These are phyloP conservation scores for Cosmia pyralina DNA, from an alignment of 2,888 invertebrate genomes.

Conservation along the genomic window DNA sequence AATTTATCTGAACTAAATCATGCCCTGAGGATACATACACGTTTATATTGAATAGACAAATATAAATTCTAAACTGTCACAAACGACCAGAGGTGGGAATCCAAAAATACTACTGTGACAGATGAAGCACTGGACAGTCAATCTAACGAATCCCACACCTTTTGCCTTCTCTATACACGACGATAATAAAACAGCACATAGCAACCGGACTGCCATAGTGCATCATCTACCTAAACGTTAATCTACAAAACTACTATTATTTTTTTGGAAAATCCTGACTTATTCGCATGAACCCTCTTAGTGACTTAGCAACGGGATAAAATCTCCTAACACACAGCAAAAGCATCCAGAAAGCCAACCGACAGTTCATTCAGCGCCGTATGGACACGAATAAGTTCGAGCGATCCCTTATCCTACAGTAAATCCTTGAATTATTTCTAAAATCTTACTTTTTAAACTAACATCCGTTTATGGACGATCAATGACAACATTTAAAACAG, in stretches of 20 bases:
- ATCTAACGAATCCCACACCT: conserved; percentile 17
- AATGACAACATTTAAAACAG: conserved; percentile 33
- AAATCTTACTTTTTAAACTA: conserved; percentile 35
- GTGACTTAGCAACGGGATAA: background rate
- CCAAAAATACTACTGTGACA: conserved; percentile 48
- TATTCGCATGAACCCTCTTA: conserved; percentile 20
- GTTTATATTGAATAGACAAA: conserved; percentile 17
- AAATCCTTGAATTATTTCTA: conserved; percentile 12
- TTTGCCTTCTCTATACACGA: conserved; percentile 3
- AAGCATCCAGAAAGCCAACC: background rate
- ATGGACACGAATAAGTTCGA: conserved; percentile 37
- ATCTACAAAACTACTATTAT: conserved; percentile 28
- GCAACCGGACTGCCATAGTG: conserved; percentile 25
- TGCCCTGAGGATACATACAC: conserved; percentile 16
- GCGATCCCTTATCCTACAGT: conserved; percentile 30
- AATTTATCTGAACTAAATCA: conserved; percentile 12
- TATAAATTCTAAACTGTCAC: conserved; percentile 39
- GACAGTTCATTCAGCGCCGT: background rate
- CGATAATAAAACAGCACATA: background rate
- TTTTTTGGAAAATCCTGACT: conserved; percentile 13
- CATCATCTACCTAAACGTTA: conserved; percentile 22
- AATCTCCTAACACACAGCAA: background rate
- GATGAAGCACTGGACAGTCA: conserved; percentile 36
- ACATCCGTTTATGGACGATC: conserved; percentile 19
- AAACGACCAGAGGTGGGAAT: conserved; percentile 52